Conservation (phyloP, 2,888 invertebrate species). For the Synanthedon andrenaeformis region DNA sequence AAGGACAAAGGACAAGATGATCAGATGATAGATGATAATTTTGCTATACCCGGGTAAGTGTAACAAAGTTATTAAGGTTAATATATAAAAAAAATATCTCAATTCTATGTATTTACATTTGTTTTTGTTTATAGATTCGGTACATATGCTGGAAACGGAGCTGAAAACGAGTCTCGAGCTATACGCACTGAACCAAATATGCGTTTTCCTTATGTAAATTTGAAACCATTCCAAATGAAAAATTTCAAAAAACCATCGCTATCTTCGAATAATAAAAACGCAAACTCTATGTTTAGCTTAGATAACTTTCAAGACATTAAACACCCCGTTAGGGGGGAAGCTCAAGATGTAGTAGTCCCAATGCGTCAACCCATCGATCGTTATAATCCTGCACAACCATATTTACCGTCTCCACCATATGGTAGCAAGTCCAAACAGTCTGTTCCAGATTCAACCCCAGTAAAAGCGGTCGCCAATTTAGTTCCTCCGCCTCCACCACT, state of each 20-base stretch:
- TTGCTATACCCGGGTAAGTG: conserved; percentile 55
- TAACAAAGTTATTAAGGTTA: conserved; percentile 1
- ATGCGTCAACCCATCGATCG: conserved; percentile 43
- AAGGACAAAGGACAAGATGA: conserved; percentile 9
- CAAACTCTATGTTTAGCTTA: conserved; percentile 41
- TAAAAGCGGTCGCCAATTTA: conserved; percentile 36
- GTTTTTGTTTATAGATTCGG: conserved; percentile 33
- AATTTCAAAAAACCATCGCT: conserved; percentile 29
- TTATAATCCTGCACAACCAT: conserved; percentile 64
- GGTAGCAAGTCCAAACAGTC: conserved; percentile 44
- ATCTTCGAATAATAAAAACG: conserved; percentile 33
- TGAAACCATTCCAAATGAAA: conserved; percentile 59
- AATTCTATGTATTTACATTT: background rate
- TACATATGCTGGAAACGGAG: conserved; percentile 47
- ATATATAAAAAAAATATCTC: no score
- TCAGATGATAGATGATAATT: conserved; percentile 33
- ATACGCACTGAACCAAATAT: conserved; percentile 53
- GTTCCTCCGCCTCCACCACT: conserved; percentile 50
- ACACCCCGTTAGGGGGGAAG: conserved; percentile 55
- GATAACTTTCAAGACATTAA: conserved; percentile 45
- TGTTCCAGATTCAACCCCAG: conserved; percentile 17
- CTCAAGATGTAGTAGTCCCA: conserved; percentile 36
- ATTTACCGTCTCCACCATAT: conserved; percentile 44
- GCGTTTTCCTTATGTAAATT: conserved; percentile 54
- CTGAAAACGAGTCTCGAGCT: conserved; percentile 59